phyloP scores from a whole-genome alignment of 2,113 vertebrate species.

The Antidorcas marsupialis region DNA sequence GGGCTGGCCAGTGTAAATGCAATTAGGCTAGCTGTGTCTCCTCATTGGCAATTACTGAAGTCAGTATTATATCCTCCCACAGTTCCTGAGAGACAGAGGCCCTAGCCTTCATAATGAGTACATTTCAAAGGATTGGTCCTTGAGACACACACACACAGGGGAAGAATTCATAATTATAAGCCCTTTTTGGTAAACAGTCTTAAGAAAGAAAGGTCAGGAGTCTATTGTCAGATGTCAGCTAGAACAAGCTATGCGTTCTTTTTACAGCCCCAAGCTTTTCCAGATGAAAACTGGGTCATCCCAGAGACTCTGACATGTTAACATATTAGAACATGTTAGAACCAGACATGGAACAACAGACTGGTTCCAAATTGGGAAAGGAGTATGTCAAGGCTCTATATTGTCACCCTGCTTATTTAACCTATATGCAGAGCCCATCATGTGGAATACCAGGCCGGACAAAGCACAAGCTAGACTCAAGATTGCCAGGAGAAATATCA shows the following conservation, averaged over 20 bases:
- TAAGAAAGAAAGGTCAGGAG: not conserved
- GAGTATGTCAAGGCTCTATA: not conserved
- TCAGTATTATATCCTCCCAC: not conserved
- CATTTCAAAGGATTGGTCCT: not conserved
- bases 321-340: not conserved
- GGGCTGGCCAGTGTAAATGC: not conserved
- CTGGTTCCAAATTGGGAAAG: not conserved
- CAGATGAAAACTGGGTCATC: not conserved
- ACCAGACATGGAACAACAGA: not conserved
- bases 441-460: not conserved
- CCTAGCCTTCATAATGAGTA: not conserved
- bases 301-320: not conserved
- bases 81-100: not conserved
- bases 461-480: not conserved
- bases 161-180: not conserved
- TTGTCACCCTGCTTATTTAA: not conserved
- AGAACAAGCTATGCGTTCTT: not conserved
- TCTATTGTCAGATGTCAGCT: not conserved
- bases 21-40: not conserved
- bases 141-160: not conserved
- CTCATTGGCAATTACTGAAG: not conserved
- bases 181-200: not conserved
- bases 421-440: not conserved
- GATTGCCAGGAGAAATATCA: not conserved
- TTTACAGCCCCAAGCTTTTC: not conserved